These are phyloP conservation scores for Distichodus sexfasciatus DNA, from an alignment of 2,797 vertebrate species.

Conservation along the genomic window DNA sequence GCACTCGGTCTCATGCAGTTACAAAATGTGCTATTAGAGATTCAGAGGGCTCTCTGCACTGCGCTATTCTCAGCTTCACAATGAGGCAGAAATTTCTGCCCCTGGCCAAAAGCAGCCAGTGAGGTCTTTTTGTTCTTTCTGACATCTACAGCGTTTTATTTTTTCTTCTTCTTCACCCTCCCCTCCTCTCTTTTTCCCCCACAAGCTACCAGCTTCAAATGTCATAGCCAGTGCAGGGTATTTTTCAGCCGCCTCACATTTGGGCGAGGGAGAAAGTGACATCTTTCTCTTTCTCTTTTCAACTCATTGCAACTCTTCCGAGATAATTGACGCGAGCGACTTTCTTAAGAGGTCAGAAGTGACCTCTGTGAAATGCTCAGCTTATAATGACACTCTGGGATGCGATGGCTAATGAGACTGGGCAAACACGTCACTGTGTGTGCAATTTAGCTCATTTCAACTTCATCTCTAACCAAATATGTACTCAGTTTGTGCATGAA, in stretches of 20 bases:
- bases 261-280: conserved; percentile 62
- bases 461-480: not conserved
- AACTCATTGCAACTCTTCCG: conserved; percentile 58
- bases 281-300: conserved; percentile 59
- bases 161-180: conserved; percentile 52
- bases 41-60: conserved; percentile 24
- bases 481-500: too few relatives aligned
- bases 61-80: conserved; percentile 31
- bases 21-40: conserved; percentile 31
- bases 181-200: conserved; percentile 46
- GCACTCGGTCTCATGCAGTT: conserved; percentile 9
- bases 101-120: conserved; percentile 58
- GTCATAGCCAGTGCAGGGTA: conserved; percentile 66
- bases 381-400: conserved; percentile 69
- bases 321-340: conserved; percentile 72
- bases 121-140: conserved; percentile 63
- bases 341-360: conserved; percentile 60
- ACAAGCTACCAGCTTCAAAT: conserved; percentile 72
- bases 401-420: conserved; percentile 49
- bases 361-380: conserved; percentile 68
- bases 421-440: not conserved
- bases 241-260: conserved; percentile 59
- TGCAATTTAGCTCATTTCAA: not conserved
- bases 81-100: conserved; percentile 65
- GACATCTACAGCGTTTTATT: conserved; percentile 13